These are phyloP conservation scores for Lanius collurio DNA, from an alignment of 2,113 vertebrate genomes.

Conservation along the genomic window DNA sequence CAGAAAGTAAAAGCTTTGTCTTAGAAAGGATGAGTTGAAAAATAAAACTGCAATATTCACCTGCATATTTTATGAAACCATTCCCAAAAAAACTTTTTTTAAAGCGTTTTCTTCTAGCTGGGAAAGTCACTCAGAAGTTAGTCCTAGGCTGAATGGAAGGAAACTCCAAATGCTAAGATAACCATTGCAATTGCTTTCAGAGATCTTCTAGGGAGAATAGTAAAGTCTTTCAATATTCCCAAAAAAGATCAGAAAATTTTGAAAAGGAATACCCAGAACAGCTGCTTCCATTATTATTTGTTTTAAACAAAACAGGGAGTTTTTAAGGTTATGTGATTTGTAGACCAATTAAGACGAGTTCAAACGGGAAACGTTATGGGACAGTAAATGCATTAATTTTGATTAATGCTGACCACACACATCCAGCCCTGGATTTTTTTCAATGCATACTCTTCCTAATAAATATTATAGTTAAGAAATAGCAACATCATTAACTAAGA, in stretches of 20 bases:
- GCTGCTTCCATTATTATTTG: not conserved
- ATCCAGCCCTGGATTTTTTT: not conserved
- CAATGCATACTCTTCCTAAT: not conserved
- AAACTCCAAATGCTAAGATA: not conserved
- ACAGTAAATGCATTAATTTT: not conserved
- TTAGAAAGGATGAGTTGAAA: not conserved
- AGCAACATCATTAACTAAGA: not conserved
- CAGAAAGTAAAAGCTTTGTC: not conserved
- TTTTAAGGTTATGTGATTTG: not conserved
- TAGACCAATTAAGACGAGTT: not conserved
- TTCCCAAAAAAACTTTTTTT: rapidly evolving
- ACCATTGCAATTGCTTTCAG: not conserved
- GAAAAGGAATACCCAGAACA: not conserved
- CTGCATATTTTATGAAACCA: not conserved
- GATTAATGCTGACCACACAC: not conserved
- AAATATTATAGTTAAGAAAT: not conserved
- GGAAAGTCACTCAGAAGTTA: not conserved
- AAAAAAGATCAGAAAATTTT: not conserved
- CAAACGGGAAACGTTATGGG: not conserved
- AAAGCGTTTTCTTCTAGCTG: not conserved
- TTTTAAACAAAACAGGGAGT: not conserved
- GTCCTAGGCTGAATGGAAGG: not conserved
- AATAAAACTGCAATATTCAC: not conserved
- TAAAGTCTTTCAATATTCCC: not conserved
- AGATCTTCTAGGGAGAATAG: not conserved